Evolutionary conservation across 2,888 invertebrate genomes (phyloP).

Genomic region (Drosophila meridionalis): DNA sequence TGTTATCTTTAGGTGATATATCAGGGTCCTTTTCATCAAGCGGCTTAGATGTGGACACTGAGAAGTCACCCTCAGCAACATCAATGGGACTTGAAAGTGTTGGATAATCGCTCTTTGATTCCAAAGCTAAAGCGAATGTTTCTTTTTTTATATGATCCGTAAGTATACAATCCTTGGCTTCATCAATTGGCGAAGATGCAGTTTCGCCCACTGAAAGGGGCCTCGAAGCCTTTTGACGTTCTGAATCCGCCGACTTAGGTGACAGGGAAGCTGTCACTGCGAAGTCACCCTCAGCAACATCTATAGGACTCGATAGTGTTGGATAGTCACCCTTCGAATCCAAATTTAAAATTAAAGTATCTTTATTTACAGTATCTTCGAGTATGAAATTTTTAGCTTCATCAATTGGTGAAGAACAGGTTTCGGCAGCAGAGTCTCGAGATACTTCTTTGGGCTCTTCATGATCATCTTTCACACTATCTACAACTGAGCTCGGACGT

Average conservation of each 20-base stretch:
- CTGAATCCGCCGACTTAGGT: background rate
- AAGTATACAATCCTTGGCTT: constrained; percentile 10
- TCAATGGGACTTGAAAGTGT: constrained; percentile 14
- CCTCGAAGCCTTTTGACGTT: background rate
- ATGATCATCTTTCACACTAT: background rate
- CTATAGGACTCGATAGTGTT: constrained; percentile 11
- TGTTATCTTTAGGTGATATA: background rate
- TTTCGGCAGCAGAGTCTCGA: background rate
- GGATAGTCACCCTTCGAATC: constrained; percentile 9
- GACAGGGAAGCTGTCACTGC: background rate
- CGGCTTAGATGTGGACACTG: background rate
- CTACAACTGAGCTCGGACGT: constrained; percentile 36
- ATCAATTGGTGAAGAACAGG: constrained; percentile 8
- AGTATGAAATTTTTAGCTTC: background rate
- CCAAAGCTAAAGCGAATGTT: background rate
- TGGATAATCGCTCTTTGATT: constrained; percentile 6
- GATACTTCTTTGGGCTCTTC: constrained; percentile 24
- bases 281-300: constrained; percentile 10
- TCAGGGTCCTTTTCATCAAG: background rate
- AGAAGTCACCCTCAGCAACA: constrained; percentile 32
- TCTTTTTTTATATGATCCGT: constrained; percentile 2
- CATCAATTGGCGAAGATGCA: constrained; percentile 11
- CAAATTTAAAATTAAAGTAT: background rate
- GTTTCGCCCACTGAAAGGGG: constrained; percentile 40
- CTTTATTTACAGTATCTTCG: background rate